Evolutionary conservation across 2,797 vertebrate genomes (phyloP).

Genomic region (Crax fasciolata): DNA sequence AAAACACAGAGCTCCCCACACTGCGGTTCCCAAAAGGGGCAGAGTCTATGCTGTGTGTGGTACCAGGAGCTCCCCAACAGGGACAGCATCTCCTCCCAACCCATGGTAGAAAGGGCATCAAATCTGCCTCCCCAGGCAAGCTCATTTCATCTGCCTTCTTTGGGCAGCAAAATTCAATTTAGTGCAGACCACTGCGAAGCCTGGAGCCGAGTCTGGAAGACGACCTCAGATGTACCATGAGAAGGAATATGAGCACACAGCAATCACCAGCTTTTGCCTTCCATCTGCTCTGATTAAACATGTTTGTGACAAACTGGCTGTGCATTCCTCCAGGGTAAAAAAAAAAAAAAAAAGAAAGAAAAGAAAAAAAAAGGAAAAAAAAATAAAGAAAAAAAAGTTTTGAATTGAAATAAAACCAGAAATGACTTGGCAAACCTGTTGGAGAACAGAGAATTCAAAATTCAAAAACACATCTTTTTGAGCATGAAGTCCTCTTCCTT

Average conservation of each 20-base stretch:
- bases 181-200: neutral
- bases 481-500: neutral
- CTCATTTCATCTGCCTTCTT: neutral
- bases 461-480: neutral
- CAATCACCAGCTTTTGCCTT: constrained; percentile 24
- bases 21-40: neutral
- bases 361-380: neutral
- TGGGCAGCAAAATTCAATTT: neutral
- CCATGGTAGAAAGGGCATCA: neutral
- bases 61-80: neutral
- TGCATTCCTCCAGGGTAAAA: neutral
- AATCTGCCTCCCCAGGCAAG: neutral
- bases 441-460: neutral
- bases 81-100: neutral
- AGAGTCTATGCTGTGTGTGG: neutral
- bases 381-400: neutral
- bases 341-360: neutral
- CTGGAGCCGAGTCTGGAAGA: constrained; percentile 12
- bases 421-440: neutral
- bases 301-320: constrained; percentile 1
- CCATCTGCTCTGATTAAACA: constrained; percentile 50
- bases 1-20: neutral
- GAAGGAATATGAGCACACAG: constrained; percentile 3
- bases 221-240: neutral
- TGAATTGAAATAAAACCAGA: neutral